These are phyloP conservation scores for Suillia variegata DNA, from an alignment of 2,888 invertebrate genomes.

Conservation along the genomic window DNA sequence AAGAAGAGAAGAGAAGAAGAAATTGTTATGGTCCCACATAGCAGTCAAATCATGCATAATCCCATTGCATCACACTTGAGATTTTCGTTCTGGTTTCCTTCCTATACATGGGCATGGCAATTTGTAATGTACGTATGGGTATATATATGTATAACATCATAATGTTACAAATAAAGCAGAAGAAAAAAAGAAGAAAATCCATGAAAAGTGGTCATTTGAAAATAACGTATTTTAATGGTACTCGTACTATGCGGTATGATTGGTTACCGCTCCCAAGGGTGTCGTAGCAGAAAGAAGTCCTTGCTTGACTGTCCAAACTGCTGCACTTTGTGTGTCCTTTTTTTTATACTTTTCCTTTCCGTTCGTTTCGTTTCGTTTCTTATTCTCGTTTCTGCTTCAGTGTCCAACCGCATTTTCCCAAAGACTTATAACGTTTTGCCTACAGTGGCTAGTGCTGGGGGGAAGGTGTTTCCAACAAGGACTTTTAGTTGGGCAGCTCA, in stretches of 20 bases:
- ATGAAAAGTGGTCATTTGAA: constrained; percentile 49
- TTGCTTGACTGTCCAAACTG: background rate
- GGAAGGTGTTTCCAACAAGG: background rate
- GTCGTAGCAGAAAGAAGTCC: constrained; percentile 41
- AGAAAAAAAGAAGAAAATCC: constrained; percentile 15
- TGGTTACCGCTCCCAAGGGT: constrained; percentile 50
- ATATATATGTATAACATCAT: background rate
- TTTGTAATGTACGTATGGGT: too few relatives aligned
- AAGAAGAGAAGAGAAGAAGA: too few relatives aligned
- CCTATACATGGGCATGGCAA: background rate
- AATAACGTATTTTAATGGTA: constrained; percentile 27
- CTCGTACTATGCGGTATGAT: constrained; percentile 48
- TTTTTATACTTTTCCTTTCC: background rate
- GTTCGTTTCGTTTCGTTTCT: too few relatives aligned
- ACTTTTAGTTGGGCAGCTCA: constrained; percentile 4
- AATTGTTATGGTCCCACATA: too few relatives aligned
- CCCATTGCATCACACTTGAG: constrained; percentile 19
- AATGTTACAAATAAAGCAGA: background rate
- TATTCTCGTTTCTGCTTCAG: background rate
- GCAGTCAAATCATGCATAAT: constrained; percentile 16
- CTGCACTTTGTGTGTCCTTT: constrained; percentile 8
- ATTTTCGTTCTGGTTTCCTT: constrained; percentile 11
- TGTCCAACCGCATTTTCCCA: constrained; percentile 25
- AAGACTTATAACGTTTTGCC: constrained; percentile 22
- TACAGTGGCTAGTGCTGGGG: constrained; percentile 6